Conservation (phyloP, 2,797 vertebrate genomes). For the Meriones psammophilus region DNA sequence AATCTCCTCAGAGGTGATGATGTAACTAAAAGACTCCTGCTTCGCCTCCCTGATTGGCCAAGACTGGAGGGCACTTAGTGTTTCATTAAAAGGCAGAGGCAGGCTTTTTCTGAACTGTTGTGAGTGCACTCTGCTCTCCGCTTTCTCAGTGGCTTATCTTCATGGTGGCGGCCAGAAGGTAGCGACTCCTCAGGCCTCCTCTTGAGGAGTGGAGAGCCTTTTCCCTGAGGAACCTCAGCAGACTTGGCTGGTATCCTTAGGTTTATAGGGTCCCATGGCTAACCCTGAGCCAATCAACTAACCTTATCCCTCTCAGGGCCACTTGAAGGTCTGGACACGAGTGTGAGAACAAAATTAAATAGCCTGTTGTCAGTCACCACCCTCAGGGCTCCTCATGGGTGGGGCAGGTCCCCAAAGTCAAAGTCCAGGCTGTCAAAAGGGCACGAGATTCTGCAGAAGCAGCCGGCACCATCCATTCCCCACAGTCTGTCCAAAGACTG, state of each 20-base stretch:
- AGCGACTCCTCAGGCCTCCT: not conserved
- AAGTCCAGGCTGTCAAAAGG: not conserved
- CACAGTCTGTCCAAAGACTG: not conserved
- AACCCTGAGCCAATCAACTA: not conserved
- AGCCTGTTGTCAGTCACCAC: not conserved
- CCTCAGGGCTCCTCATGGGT: rapidly evolving
- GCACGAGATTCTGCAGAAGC: not conserved
- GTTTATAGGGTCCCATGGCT: not conserved
- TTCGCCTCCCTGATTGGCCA: not conserved
- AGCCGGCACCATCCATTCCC: too few relatives aligned
- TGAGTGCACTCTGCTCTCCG: not conserved
- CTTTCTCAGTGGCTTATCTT: not conserved
- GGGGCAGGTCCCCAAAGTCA: not conserved
- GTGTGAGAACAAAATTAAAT: too few relatives aligned
- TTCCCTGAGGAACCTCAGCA: too few relatives aligned
- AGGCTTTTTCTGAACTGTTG: not conserved
- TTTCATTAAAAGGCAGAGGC: not conserved
- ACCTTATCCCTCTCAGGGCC: not conserved
- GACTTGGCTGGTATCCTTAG: not conserved
- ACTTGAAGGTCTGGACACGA: not conserved
- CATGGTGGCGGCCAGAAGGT: not conserved
- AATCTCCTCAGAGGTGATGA: not conserved
- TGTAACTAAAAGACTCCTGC: not conserved
- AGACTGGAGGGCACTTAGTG: not conserved
- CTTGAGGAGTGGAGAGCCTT: not conserved